Evolutionary conservation across 2,888 invertebrate species (phyloP).

Genomic region (Troilus luridus): DNA sequence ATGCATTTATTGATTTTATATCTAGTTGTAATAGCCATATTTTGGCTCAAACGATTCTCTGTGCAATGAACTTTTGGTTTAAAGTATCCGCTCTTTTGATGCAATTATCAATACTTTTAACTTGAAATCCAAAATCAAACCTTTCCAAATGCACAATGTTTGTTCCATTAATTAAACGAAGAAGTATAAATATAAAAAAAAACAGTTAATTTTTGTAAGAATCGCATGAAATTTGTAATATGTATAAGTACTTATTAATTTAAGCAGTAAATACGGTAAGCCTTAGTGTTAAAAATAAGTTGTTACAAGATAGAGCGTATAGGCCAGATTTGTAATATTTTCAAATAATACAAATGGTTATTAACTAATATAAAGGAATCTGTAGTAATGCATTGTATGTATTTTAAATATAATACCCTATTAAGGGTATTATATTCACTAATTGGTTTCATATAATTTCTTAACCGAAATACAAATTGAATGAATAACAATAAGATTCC

Average conservation of each 20-base stretch:
- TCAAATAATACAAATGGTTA: not conserved
- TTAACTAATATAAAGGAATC: not conserved
- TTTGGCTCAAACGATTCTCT: not conserved
- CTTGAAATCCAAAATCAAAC: not conserved
- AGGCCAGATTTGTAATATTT: not conserved
- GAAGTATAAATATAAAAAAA: not conserved
- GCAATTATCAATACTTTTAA: not conserved
- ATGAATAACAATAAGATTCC: not conserved
- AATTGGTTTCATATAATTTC: not conserved
- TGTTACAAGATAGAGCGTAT: not conserved
- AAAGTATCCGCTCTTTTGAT: not conserved
- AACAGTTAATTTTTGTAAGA: not conserved
- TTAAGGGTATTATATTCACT: not conserved
- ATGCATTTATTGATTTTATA: constrained; percentile 44
- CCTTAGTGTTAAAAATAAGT: not conserved
- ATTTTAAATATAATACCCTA: too few relatives aligned
- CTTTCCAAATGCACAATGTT: not conserved
- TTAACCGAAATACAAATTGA: not conserved
- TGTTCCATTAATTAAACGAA: not conserved
- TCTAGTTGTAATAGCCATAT: not conserved
- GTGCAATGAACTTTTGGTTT: not conserved
- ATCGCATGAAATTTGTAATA: not conserved
- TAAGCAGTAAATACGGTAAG: not conserved
- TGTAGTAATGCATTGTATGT: not conserved
- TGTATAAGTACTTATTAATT: not conserved